phyloP scores from a whole-genome alignment of 2,888 invertebrate genomes.

The Silvanus unidentatus region DNA sequence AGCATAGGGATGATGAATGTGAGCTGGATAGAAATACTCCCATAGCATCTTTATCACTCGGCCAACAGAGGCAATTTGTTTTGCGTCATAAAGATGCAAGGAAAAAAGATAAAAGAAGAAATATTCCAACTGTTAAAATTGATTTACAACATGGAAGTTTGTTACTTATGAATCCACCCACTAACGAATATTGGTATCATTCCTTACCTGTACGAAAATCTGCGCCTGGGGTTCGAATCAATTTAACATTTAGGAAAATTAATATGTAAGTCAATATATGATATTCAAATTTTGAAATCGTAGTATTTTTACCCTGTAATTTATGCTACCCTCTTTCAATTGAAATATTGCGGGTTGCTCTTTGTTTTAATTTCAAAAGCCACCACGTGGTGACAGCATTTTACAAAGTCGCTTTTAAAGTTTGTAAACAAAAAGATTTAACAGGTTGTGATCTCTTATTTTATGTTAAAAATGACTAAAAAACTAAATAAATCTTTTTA shows the following conservation, averaged over 20 bases:
- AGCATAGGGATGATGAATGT: slow-evolving; percentile 65
- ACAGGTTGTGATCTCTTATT: too few relatives aligned
- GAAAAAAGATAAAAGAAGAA: slow-evolving; percentile 45
- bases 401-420: too few relatives aligned
- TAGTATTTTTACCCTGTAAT: neutral
- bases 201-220: slow-evolving; percentile 58
- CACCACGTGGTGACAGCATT: too few relatives aligned
- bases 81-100: slow-evolving; percentile 57
- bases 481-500: slow-evolving; percentile 58
- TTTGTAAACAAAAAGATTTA: too few relatives aligned
- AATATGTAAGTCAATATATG: slow-evolving; percentile 6
- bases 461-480: slow-evolving; percentile 26
- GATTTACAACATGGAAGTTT: slow-evolving; percentile 60
- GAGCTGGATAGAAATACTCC: slow-evolving; percentile 57
- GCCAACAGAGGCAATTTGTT: slow-evolving; percentile 59
- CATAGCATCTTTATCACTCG: slow-evolving; percentile 64
- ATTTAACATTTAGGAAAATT: slow-evolving; percentile 59
- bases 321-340: neutral
- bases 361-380: too few relatives aligned
- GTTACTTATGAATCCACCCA: slow-evolving; percentile 65
- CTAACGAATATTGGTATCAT: slow-evolving; percentile 67
- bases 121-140: slow-evolving; percentile 52
- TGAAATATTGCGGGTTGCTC: neutral
- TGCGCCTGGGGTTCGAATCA: slow-evolving; percentile 53
- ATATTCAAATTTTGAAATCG: neutral